These are phyloP conservation scores for rabbit (Oryctolagus cuniculus) DNA, from an alignment of 2,113 vertebrate genomes.

Conservation along the genomic window DNA sequence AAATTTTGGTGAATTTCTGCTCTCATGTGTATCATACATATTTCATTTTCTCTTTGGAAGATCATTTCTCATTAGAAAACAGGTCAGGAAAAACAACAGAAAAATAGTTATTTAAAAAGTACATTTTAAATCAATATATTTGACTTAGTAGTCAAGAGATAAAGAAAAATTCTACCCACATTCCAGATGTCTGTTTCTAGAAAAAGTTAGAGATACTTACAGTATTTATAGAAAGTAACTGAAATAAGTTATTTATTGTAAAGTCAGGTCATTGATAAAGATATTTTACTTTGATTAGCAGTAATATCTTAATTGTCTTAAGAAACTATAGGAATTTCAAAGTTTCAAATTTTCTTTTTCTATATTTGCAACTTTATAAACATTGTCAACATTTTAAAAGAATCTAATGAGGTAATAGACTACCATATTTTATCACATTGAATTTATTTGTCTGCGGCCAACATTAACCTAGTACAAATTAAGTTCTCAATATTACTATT, in stretches of 20 bases:
- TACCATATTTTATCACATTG: slow-evolving; percentile 32
- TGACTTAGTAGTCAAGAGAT: neutral
- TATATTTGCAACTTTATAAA: slow-evolving; percentile 58
- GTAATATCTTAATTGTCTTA: slow-evolving; percentile 39
- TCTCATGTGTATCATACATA: neutral
- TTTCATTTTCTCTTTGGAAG: neutral
- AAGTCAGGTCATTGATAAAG: slow-evolving; percentile 64
- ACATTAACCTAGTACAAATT: neutral
- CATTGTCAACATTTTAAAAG: slow-evolving; percentile 29
- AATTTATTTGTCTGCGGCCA: slow-evolving; percentile 62
- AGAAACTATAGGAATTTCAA: slow-evolving; percentile 53
- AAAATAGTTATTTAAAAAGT: neutral
- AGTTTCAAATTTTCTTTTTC: slow-evolving; percentile 67
- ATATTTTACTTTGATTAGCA: slow-evolving; percentile 77
- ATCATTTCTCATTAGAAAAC: slow-evolving; percentile 16
- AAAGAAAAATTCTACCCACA: slow-evolving; percentile 23
- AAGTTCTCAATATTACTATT: neutral
- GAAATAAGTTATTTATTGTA: slow-evolving; percentile 64
- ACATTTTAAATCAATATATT: slow-evolving; percentile 24
- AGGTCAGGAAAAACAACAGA: neutral
- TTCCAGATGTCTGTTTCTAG: slow-evolving; percentile 71
- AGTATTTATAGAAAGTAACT: slow-evolving; percentile 10
- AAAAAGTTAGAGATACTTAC: neutral
- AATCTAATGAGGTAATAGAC: neutral
- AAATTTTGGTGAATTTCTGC: neutral